Base-by-base conservation (phyloP, 1,140 invertebrate genomes). In the Ditylenchus dipsaci region DNA sequence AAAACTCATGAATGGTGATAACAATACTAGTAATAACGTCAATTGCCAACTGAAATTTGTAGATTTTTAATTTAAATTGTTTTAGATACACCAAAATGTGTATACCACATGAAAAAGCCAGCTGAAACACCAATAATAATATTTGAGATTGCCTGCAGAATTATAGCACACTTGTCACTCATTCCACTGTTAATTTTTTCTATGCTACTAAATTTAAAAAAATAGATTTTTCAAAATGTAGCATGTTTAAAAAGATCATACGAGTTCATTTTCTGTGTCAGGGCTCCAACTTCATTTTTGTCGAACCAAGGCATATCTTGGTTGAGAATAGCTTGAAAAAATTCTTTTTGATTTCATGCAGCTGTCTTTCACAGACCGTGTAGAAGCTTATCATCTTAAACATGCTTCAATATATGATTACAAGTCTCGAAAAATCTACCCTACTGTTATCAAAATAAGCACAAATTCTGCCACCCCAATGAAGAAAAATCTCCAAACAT, bases 121-220 rank as follows among this genome's bases (percentile, higher is more conserved):
- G 78, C 49, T 19, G 62, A 56, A 0, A 77, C 62, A 33, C 76
- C 76, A 38, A 64, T 61, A 38, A 77, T 65, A 21, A 76, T 65
- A 19, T 45, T 63, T 15, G 63, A 63, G 43, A 73, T 43, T 19
- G 74, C 67, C 76, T 89, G 89, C 11, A 90, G 80, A 72, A 92
- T 89, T 58, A 90, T 89, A 1, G 88, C 89, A 27, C 92, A 85
- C 83, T 94, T 94, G 80, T 92, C 90, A 0, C 91, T 90, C 45
- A 93, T 89, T 15, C 91, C 92, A 78, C 92, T 90, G 82, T 92
- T 89, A 73, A 93, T 86, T 84, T 91, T 90, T n/a, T 90, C 87
- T 15, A 93, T 86, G 84, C 93, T 91, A 80, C 91, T 93, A 79
- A 76, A 59, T 69, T 13, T 27, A 15, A 69, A 8, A 7, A 53